Conservation (phyloP, 2,888 invertebrate species). For the Oscheius sp. region DNA sequence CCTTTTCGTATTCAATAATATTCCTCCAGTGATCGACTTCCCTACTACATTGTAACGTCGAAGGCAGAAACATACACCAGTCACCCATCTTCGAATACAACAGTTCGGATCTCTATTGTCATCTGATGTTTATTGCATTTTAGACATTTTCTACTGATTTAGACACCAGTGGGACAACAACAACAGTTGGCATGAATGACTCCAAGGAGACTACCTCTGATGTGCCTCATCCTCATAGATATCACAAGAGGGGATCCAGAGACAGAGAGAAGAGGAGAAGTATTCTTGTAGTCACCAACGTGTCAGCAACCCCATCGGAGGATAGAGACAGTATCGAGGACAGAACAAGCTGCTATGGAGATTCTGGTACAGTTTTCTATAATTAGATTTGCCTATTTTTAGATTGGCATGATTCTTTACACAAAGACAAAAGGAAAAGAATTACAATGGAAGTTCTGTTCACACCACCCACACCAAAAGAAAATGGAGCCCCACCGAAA, state of each 20-base stretch:
- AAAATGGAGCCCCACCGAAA: constrained; percentile 41
- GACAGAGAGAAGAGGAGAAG: constrained; percentile 17
- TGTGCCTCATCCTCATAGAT: not conserved
- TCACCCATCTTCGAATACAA: constrained; percentile 11
- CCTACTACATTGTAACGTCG: constrained; percentile 29
- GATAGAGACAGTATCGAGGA: not conserved
- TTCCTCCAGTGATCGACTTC: constrained; percentile 6
- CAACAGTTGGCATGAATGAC: constrained; percentile 11
- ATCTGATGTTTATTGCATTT: not conserved
- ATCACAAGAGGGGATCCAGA: not conserved
- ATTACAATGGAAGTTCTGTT: constrained; percentile 28
- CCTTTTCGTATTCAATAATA: not conserved
- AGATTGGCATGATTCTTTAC: constrained; percentile 20
- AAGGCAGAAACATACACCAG: constrained; percentile 24
- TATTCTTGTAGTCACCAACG: constrained; percentile 24
- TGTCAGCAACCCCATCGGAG: constrained; percentile 9
- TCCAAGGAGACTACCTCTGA: not conserved
- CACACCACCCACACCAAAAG: constrained; percentile 28
- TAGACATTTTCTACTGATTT: constrained; percentile 24
- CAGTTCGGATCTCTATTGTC: constrained; percentile 1
- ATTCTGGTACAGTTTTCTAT: not conserved
- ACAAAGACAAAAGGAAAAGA: not conserved
- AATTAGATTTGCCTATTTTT: not conserved
- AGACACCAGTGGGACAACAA: constrained; percentile 20
- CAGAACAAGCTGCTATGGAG: not conserved